phyloP scores from a whole-genome alignment of 2,113 vertebrate species.

The Hymenochirus boettgeri region DNA sequence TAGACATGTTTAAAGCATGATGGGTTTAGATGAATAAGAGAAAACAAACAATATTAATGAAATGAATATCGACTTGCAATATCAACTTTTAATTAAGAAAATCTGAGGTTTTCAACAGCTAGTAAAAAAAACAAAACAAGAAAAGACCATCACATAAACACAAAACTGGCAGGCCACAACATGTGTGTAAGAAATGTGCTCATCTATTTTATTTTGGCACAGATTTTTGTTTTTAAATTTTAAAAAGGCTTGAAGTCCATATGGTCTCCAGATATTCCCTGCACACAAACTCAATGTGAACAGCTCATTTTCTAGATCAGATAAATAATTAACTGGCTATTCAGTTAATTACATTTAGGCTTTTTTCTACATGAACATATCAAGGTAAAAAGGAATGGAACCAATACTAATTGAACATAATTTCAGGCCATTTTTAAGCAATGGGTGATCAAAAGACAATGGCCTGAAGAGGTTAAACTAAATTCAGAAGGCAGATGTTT shows the following conservation, averaged over 20 bases:
- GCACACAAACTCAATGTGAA: slow-evolving; percentile 2
- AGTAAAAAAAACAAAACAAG: not conserved
- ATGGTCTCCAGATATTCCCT: slow-evolving; percentile 51
- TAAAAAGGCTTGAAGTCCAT: slow-evolving; percentile 52
- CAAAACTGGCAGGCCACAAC: slow-evolving; percentile 36
- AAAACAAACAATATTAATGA: too few species aligned
- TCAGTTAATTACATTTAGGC: slow-evolving; percentile 18
- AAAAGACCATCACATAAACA: slow-evolving; percentile 19
- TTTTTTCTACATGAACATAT: slow-evolving; percentile 8
- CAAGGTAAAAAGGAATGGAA: not conserved
- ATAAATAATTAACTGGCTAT: slow-evolving; percentile 27
- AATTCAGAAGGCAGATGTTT: not conserved
- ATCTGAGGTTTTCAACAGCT: not conserved
- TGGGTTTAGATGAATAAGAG: too few species aligned
- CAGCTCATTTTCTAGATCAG: slow-evolving; percentile 17
- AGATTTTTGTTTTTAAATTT: slow-evolving; percentile 45
- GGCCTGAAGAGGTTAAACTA: slow-evolving; percentile 3
- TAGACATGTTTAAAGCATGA: too few species aligned
- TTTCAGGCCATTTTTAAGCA: not conserved
- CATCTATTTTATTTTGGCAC: slow-evolving; percentile 46
- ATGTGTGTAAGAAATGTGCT: slow-evolving; percentile 45
- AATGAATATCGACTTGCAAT: not conserved
- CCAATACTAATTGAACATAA: not conserved
- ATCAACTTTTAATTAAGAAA: not conserved
- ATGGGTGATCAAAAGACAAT: not conserved